phyloP scores from a whole-genome alignment of 2,888 invertebrate species.

The Geophilus truncorum region DNA sequence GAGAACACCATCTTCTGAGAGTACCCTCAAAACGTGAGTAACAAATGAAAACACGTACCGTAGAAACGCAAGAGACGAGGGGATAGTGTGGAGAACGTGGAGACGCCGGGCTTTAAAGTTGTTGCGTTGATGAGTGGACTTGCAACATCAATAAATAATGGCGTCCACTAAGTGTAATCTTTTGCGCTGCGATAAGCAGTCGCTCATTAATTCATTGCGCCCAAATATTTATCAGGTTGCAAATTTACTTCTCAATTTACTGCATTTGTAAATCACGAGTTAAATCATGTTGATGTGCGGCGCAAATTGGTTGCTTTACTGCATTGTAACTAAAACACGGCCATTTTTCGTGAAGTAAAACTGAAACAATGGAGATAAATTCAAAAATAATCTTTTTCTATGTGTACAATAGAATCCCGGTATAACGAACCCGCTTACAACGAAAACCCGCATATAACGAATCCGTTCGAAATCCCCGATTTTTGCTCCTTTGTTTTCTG shows the following conservation, averaged over 20 bases:
- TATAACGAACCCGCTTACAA: no score
- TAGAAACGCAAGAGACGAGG: neutral
- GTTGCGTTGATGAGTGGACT: neutral
- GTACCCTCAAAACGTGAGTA: neutral
- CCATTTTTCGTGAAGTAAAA: no score
- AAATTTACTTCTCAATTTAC: constrained; percentile 14
- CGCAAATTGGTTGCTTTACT: neutral
- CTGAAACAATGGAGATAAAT: no score
- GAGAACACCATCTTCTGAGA: constrained; percentile 1
- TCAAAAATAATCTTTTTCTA: no score
- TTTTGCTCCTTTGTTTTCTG: no score
- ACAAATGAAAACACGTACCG: neutral
- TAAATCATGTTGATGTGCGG: neutral
- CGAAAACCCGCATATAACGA: no score
- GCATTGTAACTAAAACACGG: no score
- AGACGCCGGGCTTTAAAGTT: neutral
- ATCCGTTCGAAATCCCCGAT: no score
- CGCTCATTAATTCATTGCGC: constrained; percentile 11
- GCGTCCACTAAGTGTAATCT: constrained; percentile 22
- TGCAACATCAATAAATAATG: constrained; percentile 15
- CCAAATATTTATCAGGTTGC: constrained; percentile 11
- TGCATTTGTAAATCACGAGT: neutral
- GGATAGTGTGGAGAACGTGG: neutral
- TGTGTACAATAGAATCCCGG: no score
- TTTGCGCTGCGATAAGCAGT: constrained; percentile 7